These are phyloP conservation scores for Carassius carassius DNA, from an alignment of 2,113 vertebrate genomes.

Conservation along the genomic window DNA sequence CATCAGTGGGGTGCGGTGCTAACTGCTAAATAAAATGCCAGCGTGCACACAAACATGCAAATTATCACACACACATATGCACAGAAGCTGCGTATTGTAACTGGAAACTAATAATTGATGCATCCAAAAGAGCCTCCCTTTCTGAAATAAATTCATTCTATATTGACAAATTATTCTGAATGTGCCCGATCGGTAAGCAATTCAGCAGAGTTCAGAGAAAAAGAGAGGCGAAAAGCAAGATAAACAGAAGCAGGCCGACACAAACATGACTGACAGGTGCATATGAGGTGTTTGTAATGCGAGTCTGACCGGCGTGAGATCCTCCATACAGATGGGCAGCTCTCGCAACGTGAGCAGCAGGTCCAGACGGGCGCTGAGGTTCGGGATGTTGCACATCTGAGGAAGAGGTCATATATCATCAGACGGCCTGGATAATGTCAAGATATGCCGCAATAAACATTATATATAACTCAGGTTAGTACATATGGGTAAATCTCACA, in stretches of 20 bases:
- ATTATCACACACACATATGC: neutral
- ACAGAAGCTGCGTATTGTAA: constrained; percentile 6
- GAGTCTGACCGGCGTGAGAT: constrained; percentile 78
- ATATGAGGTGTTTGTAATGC: constrained; percentile 18
- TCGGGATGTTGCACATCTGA: constrained; percentile 84
- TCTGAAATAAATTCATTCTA: neutral
- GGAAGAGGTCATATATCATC: constrained; percentile 25
- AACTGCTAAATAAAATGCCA: constrained; percentile 43
- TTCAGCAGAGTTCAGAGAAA: constrained; percentile 26
- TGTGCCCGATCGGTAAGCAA: neutral
- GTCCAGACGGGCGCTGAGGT: constrained; percentile 76
- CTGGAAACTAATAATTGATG: constrained; percentile 26
- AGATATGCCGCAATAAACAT: neutral
- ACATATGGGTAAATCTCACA: neutral
- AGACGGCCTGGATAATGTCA: neutral
- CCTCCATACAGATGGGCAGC: constrained; percentile 75
- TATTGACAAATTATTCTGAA: neutral
- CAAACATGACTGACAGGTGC: neutral
- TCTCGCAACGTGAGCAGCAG: constrained; percentile 80
- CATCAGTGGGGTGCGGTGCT: constrained; percentile 28
- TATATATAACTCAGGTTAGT: neutral
- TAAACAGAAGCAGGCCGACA: neutral
- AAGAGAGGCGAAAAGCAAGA: neutral
- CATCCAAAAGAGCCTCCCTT: constrained; percentile 11
- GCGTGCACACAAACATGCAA: constrained; percentile 20